phyloP scores from a whole-genome alignment of 2,888 invertebrate species.

The Peribatodes rhomboidaria region DNA sequence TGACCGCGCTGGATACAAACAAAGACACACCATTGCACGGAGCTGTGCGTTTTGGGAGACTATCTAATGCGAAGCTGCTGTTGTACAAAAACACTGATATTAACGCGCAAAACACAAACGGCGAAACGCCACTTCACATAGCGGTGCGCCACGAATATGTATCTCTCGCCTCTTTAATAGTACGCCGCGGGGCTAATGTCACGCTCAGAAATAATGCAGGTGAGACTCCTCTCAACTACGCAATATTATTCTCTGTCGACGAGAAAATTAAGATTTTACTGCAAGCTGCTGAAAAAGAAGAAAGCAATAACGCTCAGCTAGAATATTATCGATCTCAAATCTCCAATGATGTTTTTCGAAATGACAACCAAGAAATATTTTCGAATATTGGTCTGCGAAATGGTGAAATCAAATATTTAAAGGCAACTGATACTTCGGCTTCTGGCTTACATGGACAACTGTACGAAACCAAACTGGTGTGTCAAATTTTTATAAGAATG shows the following conservation, averaged over 20 bases:
- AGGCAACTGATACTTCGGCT: conserved; percentile 38
- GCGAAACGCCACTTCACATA: not conserved
- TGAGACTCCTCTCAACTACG: conserved; percentile 41
- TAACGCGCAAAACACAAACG: not conserved
- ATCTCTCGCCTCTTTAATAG: not conserved
- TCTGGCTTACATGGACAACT: conserved; percentile 44
- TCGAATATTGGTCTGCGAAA: not conserved
- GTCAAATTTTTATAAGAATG: conserved; percentile 52
- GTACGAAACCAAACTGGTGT: conserved; percentile 54
- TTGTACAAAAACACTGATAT: not conserved
- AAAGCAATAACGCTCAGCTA: not conserved
- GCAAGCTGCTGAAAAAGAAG: not conserved
- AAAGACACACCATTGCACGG: not conserved
- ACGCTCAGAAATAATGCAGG: conserved; percentile 40
- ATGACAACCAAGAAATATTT: not conserved
- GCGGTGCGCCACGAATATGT: not conserved
- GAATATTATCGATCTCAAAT: not conserved
- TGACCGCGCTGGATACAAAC: not conserved
- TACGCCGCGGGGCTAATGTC: conserved; percentile 1
- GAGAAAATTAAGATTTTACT: conserved; percentile 26
- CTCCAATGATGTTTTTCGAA: not conserved
- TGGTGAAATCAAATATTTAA: conserved; percentile 24
- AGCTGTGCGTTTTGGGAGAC: not conserved
- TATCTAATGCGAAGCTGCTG: not conserved
- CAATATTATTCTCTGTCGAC: conserved; percentile 1